Evolutionary conservation across 2,797 vertebrate genomes (phyloP), one percentile per base, ranked within the genome.

Genomic region (Synanceia verrucosa): DNA sequence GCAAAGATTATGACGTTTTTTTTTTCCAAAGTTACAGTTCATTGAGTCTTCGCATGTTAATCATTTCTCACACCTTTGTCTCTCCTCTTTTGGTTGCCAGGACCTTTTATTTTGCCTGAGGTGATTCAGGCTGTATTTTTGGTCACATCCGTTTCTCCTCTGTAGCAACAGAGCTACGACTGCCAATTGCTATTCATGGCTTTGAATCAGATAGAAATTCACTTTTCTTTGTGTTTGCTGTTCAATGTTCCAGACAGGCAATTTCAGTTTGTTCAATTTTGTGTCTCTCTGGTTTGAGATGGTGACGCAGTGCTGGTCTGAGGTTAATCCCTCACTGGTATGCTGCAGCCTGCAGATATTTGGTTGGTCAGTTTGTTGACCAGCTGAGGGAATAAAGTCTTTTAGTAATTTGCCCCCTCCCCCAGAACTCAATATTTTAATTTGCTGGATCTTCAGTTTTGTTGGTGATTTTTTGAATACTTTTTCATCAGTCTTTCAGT

Each of bases 181-280:
- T 51, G 11, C 44, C 60, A 39, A 34, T 55, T 55, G 55, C 18
- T 29, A 36, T 68, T 61, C 3, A 36, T 6, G 24, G 55, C 55
- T 68, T 69, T 62, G 37, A 50, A 57, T 73, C 55, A 28, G 23
- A 51, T 46, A 29, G 19, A 69, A 41, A 62, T 48, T 31, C 7
- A 24, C 18, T 64, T 36, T 28, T 43, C 36, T 26, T 26, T 57
- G 28, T 66, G 31, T 64, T 67, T 57, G 51, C 36, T 39, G 4
- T 59, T 39, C 24, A 21, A 6, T n/a, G 23, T 55, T 65, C 31
- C 63, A 53, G 33, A 36, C 31, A 43, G 39, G 2, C 19, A 13
- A 14, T 37, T 43, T 71, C 18, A 41, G 23, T 62, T 66, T 69
- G 29, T 66, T 60, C 16, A 48, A 10, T 56, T 43, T 48, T 18